Percentiles rank a stretch among this genome's conserved stretches.
Evolutionary conservation across 1,140 invertebrate genomes (phyloP).

Genomic region (Lepidostoma basale): DNA sequence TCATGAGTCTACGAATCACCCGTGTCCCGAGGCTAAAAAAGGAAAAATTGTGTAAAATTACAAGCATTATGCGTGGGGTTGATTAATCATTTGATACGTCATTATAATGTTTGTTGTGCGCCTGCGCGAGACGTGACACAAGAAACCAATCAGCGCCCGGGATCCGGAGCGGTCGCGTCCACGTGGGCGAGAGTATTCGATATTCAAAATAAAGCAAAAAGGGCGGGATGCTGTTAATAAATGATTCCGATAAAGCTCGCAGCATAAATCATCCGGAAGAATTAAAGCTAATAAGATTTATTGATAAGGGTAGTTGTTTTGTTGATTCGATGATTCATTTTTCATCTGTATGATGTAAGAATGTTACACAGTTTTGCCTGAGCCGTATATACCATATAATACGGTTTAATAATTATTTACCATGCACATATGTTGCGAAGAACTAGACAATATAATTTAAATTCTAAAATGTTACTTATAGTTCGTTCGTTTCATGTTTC

Average conservation of each 20-base stretch:
- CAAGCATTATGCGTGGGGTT: neutral
- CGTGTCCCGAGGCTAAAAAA: no score
- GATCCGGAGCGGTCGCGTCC: neutral
- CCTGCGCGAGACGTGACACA: constrained; percentile 16
- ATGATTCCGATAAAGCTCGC: constrained; percentile 8
- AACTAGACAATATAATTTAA: no score
- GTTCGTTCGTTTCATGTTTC: no score
- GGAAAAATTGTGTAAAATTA: no score
- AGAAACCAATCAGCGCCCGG: constrained; percentile 16
- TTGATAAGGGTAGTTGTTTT: constrained; percentile 21
- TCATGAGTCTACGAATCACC: no score
- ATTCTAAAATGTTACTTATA: no score
- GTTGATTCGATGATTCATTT: constrained; percentile 2
- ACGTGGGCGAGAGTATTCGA: constrained; percentile 12
- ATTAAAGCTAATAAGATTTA: constrained; percentile 24
- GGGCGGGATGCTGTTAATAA: neutral
- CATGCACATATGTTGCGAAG: no score
- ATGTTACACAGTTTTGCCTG: no score
- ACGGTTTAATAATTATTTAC: no score
- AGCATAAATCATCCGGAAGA: constrained; percentile 5
- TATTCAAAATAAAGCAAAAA: neutral
- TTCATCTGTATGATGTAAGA: no score
- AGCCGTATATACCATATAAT: no score
- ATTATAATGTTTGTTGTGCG: neutral
- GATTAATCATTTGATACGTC: constrained; percentile 22